phyloP scores from a whole-genome alignment of 2,113 vertebrate species.

The Blennius ocellaris region DNA sequence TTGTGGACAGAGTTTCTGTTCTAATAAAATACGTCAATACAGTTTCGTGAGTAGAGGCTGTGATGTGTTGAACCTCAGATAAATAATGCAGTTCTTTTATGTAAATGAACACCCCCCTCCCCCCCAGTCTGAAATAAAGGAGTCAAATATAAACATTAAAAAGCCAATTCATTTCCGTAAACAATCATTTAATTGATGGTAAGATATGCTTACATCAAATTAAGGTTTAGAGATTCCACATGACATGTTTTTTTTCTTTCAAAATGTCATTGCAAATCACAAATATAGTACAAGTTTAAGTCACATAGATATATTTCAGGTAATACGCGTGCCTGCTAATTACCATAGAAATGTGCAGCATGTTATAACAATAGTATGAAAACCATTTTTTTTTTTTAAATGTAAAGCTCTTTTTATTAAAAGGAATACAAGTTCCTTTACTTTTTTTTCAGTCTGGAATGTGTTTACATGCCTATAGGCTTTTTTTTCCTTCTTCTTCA shows the following conservation, averaged over 20 bases:
- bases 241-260: slow-evolving; percentile 12
- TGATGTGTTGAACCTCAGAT: slow-evolving; percentile 50
- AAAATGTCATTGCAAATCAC: slow-evolving; percentile 13
- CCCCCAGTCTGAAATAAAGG: not conserved
- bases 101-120: not conserved
- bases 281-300: slow-evolving; percentile 6
- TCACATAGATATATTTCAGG: slow-evolving; percentile 7
- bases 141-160: not conserved
- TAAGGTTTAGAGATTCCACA: slow-evolving; percentile 6
- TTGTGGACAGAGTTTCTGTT: slow-evolving; percentile 11
- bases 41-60: slow-evolving; percentile 1
- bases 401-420: not conserved
- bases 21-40: not conserved
- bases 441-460: slow-evolving; percentile 9
- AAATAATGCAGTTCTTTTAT: slow-evolving; percentile 16
- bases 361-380: not conserved
- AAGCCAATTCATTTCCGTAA: slow-evolving; percentile 5
- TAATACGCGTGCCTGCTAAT: not conserved
- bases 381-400: not conserved
- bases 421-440: not conserved
- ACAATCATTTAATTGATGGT: slow-evolving; percentile 25
- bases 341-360: not conserved
- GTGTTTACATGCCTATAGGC: not conserved
- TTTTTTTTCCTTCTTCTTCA: not conserved
- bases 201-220: slow-evolving; percentile 19